Percentiles rank a stretch among this genome's conserved stretches.
phyloP scores from a whole-genome alignment of 2,888 invertebrate species.

The Apamea sordens region DNA sequence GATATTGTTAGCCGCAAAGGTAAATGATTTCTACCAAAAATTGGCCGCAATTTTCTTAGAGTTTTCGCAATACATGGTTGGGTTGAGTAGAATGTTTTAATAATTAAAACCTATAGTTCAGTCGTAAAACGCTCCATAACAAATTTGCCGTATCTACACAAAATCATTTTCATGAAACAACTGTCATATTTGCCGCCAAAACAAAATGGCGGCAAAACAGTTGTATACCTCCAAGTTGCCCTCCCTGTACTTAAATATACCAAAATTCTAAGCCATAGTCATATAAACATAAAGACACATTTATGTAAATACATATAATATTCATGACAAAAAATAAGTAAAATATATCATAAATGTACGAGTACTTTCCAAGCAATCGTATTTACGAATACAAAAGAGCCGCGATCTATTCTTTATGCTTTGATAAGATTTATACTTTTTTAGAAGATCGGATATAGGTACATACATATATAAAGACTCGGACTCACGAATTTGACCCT shows the following conservation, averaged over 20 bases:
- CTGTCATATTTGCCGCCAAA: no score
- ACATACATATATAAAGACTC: conserved; percentile 3
- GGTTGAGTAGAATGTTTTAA: no score
- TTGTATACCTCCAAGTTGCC: no score
- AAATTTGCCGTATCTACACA: no score
- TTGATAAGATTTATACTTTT: conserved; percentile 51
- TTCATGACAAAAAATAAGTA: conserved; percentile 29
- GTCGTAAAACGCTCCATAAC: no score
- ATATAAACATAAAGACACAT: background rate
- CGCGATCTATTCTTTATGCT: conserved; percentile 32
- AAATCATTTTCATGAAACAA: no score
- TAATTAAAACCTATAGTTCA: no score
- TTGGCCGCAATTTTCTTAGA: no score
- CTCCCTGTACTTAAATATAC: background rate
- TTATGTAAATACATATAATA: conserved; percentile 12
- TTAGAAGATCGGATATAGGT: conserved; percentile 25
- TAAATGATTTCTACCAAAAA: no score
- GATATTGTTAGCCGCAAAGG: no score
- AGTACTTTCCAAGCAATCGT: conserved; percentile 32
- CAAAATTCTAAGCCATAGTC: background rate
- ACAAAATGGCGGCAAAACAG: no score
- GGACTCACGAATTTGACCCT: background rate
- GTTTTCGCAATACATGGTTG: no score
- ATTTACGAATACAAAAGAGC: conserved; percentile 46
- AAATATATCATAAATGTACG: conserved; percentile 17